phyloP scores from a whole-genome alignment of 2,113 vertebrate species.

The Cheirogaleus medius region DNA sequence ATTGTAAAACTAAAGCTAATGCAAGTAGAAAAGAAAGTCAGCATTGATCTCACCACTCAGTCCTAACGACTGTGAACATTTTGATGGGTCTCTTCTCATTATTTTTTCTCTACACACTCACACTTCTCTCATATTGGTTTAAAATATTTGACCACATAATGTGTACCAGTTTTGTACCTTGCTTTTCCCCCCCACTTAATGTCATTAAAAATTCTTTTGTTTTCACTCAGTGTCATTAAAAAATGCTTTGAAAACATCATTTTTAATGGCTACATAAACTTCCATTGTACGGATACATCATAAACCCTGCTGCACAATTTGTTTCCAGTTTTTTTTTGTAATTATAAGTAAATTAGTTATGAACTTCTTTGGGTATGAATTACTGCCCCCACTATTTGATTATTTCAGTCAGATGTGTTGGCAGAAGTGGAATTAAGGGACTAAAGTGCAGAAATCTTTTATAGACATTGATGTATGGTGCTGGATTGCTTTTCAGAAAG shows the following conservation, averaged over 20 bases:
- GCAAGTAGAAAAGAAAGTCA: background rate
- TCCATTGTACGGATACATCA: background rate
- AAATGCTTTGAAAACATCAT: conserved; percentile 2
- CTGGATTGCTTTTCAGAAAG: background rate
- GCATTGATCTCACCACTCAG: background rate
- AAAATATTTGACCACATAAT: background rate
- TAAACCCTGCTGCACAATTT: background rate
- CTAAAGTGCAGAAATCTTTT: background rate
- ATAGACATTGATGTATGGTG: background rate
- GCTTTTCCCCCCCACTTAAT: background rate
- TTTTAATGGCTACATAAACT: background rate
- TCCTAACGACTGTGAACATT: background rate
- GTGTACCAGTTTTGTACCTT: background rate
- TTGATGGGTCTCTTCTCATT: background rate
- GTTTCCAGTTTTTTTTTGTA: background rate
- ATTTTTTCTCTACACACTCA: background rate
- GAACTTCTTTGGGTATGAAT: background rate
- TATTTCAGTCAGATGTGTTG: background rate
- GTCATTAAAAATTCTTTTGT: background rate
- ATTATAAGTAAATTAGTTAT: background rate
- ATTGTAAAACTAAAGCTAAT: background rate
- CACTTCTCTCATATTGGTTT: background rate
- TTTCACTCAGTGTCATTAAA: background rate
- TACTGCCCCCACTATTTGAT: background rate
- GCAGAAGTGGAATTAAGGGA: background rate